Base-by-base conservation (phyloP, 2,113 vertebrate species). In the Arenaria interpres region DNA sequence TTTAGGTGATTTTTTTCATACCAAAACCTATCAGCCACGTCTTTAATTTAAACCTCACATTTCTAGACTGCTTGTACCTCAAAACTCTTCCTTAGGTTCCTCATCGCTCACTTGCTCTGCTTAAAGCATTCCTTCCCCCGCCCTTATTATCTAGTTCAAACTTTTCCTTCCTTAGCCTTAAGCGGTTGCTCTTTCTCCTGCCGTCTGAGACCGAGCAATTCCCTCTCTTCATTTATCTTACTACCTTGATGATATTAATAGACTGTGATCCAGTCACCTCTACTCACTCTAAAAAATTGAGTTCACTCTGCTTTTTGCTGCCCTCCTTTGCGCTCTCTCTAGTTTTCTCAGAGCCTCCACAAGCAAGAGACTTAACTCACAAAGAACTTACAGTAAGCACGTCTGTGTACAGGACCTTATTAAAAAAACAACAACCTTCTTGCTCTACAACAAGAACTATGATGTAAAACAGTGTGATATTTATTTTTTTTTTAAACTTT, bases 241-340 rank as follows among this genome's bases (percentile, higher is more conserved):
- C 95, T 97, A 93, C 71, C 93, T 95, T 76, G 88, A 74, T 85
- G 94, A 82, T 97, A 97, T 97, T 97, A 97, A 97, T 97, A 97
- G 92, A 85, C 53, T 88, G 79, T 83, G 86, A 96, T 92, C 82
- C 67, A 95, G 87, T 97, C 96, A 96, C 96, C 96, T 95, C 90
- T 91, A 92, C 83, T 93, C 82, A 94, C 93, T 96, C 73, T 91
- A 79, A 92, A 96, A 97, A 97, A 97, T 92, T 94, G 93, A 97
- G 93, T 96, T 97, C 96, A 96, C 62, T 88, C 93, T 92, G 92
- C 89, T 91, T 92, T 92, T 93, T 92, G 84, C 84, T 97, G 94
- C n/a, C 95, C 97, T 97, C 92, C 69, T 96, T 97, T 96, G 89
- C 43, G 57, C 87, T 95, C 81, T 93, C 63, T 84, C 72, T 77